Conservation (phyloP, 1,140 invertebrate genomes). For the Halyomorpha halys region DNA sequence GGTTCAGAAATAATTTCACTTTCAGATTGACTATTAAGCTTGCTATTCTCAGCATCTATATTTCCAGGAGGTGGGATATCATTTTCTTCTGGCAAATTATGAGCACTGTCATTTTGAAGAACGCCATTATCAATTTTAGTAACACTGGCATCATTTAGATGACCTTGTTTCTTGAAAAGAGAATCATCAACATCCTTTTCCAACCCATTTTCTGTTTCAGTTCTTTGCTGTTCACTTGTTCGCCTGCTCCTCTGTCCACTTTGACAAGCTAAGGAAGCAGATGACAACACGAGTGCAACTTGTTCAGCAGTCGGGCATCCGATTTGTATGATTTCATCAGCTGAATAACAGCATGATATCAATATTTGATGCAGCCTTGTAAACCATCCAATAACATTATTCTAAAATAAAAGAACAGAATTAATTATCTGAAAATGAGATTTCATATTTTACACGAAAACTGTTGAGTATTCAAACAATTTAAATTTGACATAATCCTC, state of each 20-base stretch:
- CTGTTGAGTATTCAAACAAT: no score
- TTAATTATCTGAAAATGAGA: not conserved
- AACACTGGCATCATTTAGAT: no score
- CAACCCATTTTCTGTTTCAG: conserved; percentile 7
- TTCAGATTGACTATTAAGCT: no score
- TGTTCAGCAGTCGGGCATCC: conserved; percentile 85
- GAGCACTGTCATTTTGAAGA: no score
- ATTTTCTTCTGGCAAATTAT: no score
- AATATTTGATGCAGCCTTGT: conserved; percentile 71
- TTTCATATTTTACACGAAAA: no score
- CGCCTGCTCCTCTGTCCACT: not conserved
- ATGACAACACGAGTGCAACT: conserved; percentile 76
- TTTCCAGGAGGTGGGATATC: no score
- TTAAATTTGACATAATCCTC: no score
- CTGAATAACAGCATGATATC: conserved; percentile 55
- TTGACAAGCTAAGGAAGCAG: conserved; percentile 44
- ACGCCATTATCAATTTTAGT: no score
- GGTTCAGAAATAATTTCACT: no score
- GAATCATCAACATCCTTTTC: conserved; percentile 7
- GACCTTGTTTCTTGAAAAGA: not conserved
- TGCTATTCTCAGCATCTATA: no score
- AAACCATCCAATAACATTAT: conserved; percentile 77
- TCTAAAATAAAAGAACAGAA: conserved; percentile 45
- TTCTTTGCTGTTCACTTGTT: not conserved
- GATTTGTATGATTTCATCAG: conserved; percentile 71